A percentile compares a stretch with the other conserved stretches of the same genome.
These are phyloP conservation scores for Todus mexicanus DNA, from an alignment of 2,797 vertebrate genomes.

Conservation along the genomic window DNA sequence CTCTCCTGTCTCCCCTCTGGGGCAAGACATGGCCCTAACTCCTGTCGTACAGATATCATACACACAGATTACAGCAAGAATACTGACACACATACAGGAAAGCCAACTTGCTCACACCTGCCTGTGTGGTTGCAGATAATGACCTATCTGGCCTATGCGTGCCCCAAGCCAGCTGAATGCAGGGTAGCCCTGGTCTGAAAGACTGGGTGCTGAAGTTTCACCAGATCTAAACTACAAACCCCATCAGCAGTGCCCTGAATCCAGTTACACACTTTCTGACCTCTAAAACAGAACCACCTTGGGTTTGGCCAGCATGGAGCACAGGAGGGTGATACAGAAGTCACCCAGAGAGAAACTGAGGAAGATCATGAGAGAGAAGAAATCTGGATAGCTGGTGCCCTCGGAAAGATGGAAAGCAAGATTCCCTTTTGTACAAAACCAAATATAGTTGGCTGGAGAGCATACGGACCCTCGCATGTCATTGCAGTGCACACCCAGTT, in stretches of 20 bases:
- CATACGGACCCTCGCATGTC: conserved; percentile 87
- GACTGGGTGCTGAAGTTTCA: not conserved
- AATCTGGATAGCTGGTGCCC: not conserved
- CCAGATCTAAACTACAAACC: not conserved
- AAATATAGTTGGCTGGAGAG: not conserved
- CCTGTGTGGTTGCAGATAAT: accelerated
- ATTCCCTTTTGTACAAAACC: not conserved
- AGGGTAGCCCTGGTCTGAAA: not conserved
- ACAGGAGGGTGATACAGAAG: not conserved
- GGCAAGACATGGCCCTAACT: not conserved
- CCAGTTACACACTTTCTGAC: not conserved
- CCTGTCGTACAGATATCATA: not conserved
- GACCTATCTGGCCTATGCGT: not conserved
- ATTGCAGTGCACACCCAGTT: conserved; percentile 99
- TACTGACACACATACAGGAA: not conserved
- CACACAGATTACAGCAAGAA: not conserved
- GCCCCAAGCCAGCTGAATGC: not conserved
- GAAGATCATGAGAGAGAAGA: not conserved
- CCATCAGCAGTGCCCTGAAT: not conserved
- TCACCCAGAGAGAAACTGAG: not conserved
- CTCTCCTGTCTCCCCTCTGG: not conserved
- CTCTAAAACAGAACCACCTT: not conserved
- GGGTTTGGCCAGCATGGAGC: not conserved
- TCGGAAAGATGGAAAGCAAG: not conserved
- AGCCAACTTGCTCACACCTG: not conserved